phyloP scores from a whole-genome alignment of 2,888 invertebrate species.

The Meiosimyza decipiens region DNA sequence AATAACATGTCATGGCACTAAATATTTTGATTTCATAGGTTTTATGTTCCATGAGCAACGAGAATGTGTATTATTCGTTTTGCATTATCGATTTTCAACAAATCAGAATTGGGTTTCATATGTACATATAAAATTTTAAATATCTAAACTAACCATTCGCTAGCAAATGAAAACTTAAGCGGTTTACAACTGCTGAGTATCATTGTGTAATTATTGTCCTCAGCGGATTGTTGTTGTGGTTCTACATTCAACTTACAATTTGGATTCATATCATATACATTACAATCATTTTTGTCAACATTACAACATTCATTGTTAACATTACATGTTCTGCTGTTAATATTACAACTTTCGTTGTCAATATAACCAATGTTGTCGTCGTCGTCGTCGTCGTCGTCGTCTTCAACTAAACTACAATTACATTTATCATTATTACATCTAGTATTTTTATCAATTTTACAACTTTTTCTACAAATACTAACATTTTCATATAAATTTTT shows the following conservation, averaged over 20 bases:
- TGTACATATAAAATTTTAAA: constrained; percentile 4
- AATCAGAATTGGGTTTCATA: neutral
- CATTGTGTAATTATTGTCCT: constrained; percentile 64
- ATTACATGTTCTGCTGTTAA: constrained; percentile 16
- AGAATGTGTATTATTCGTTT: too few species aligned
- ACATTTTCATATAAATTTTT: constrained; percentile 16
- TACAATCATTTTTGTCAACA: constrained; percentile 35
- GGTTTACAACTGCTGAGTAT: constrained; percentile 65
- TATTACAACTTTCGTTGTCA: constrained; percentile 44
- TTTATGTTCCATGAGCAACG: too few species aligned
- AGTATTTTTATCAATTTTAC: neutral
- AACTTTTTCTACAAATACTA: neutral
- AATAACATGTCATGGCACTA: too few species aligned
- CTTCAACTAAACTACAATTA: neutral
- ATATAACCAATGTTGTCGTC: constrained; percentile 15
- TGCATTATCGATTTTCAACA: too few species aligned
- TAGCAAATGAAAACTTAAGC: constrained; percentile 64
- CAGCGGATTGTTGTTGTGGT: constrained; percentile 50
- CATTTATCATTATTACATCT: constrained; percentile 1
- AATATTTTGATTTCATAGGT: too few species aligned
- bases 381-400: neutral
- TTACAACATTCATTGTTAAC: neutral
- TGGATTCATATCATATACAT: constrained; percentile 29
- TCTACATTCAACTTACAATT: constrained; percentile 42
- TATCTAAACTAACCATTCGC: constrained; percentile 65